Evolutionary conservation across 2,113 vertebrate species (phyloP).

Genomic region (Panthera uncia): DNA sequence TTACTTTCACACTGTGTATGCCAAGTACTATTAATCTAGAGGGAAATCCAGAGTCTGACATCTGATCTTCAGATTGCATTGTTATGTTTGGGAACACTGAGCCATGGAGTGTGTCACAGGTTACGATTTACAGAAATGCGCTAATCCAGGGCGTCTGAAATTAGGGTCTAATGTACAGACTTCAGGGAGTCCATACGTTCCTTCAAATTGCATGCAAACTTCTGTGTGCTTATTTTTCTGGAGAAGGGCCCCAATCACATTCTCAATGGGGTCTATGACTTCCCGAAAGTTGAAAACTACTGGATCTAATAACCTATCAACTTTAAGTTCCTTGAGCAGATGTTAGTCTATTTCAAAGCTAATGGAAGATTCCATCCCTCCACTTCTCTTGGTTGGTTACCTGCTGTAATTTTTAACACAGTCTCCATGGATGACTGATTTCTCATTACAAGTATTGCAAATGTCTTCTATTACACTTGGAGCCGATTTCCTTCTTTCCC

Average conservation of each 20-base stretch:
- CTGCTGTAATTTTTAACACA: not conserved
- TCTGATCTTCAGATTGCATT: not conserved
- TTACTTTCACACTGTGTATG: not conserved
- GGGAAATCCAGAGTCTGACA: conserved; percentile 7
- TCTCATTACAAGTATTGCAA: not conserved
- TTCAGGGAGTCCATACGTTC: not conserved
- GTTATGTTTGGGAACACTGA: not conserved
- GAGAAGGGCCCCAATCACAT: not conserved
- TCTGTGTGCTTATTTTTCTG: not conserved
- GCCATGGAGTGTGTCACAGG: not conserved
- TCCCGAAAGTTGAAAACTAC: not conserved
- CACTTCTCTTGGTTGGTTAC: not conserved
- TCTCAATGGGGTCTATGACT: not conserved
- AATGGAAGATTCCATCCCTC: not conserved
- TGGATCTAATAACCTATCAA: not conserved
- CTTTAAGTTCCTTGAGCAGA: not conserved
- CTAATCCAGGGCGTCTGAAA: not conserved
- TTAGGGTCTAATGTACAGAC: not conserved
- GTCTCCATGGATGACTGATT: not conserved
- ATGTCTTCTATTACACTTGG: not conserved
- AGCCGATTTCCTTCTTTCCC: not conserved
- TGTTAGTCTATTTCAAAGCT: not conserved
- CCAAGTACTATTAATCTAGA: not conserved
- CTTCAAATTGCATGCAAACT: not conserved
- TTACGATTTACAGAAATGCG: not conserved